Evolutionary conservation across 2,113 vertebrate genomes (phyloP).

Genomic region (Siniperca knerii): DNA sequence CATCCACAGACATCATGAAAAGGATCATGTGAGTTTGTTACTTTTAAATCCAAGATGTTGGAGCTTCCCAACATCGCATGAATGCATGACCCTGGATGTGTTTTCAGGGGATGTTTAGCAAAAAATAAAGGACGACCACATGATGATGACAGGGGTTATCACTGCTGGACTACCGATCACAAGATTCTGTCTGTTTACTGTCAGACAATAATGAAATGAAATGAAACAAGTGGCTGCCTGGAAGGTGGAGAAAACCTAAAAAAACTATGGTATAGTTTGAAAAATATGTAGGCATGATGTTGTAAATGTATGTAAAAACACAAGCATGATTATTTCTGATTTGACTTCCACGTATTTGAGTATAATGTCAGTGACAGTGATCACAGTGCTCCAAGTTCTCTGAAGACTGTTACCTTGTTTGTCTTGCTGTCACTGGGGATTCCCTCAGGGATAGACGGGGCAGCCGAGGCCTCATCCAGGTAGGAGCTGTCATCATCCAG

Average conservation of each 20-base stretch:
- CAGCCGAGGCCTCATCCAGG: conserved; percentile 94
- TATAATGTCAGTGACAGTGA: background rate
- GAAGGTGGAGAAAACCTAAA: background rate
- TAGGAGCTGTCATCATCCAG: conserved; percentile 97
- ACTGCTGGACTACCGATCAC: background rate
- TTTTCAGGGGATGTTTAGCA: no score
- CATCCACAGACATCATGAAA: background rate
- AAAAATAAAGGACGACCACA: background rate
- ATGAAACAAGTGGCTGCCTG: background rate
- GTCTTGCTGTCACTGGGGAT: conserved; percentile 92
- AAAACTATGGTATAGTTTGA: background rate
- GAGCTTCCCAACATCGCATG: no score
- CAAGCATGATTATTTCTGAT: background rate
- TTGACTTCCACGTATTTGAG: background rate
- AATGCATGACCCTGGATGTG: no score
- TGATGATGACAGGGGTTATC: background rate
- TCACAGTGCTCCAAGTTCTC: background rate
- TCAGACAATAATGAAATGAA: background rate
- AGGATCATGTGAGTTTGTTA: background rate
- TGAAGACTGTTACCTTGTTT: conserved; percentile 88
- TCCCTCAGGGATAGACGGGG: conserved; percentile 94
- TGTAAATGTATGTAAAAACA: background rate
- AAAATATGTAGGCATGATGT: background rate
- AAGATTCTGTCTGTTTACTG: background rate
- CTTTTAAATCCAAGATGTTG: background rate